Evolutionary conservation across 2,888 invertebrate species (phyloP).

Genomic region (Aspidapion aeneum): DNA sequence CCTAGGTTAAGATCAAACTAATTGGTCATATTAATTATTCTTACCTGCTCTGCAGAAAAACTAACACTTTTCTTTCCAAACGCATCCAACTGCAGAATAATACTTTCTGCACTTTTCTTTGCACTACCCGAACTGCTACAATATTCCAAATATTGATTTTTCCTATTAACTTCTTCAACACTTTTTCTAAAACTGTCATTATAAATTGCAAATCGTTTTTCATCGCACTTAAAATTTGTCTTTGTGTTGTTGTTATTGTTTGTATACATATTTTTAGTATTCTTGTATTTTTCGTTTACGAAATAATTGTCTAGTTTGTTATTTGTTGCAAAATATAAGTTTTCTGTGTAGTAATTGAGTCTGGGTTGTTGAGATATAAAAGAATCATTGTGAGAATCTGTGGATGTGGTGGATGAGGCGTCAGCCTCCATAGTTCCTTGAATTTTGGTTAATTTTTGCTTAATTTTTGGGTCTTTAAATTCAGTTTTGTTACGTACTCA

Average conservation of each 20-base stretch:
- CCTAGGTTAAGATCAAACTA: too few relatives aligned
- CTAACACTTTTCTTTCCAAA: constrained; percentile 46
- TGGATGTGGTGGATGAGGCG: constrained; percentile 41
- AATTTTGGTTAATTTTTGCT: too few relatives aligned
- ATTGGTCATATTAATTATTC: too few relatives aligned
- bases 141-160: constrained; percentile 26
- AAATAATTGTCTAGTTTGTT: constrained; percentile 40
- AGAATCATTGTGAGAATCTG: constrained; percentile 41
- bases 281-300: constrained; percentile 32
- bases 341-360: constrained; percentile 41
- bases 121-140: constrained; percentile 22
- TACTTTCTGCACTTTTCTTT: constrained; percentile 29
- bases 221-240: constrained; percentile 1
- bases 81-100: constrained; percentile 41
- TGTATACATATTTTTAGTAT: constrained; percentile 34
- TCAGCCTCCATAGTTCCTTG: constrained; percentile 36
- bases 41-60: constrained; percentile 61
- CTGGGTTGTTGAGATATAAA: constrained; percentile 31
- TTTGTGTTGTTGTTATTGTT: constrained; percentile 18
- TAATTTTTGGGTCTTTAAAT: too few relatives aligned
- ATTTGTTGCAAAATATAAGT: constrained; percentile 38
- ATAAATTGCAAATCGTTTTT: constrained; percentile 14
- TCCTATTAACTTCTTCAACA: constrained; percentile 5
- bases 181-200: constrained; percentile 22
- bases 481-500: too few relatives aligned